Evolutionary conservation across 2,888 invertebrate genomes (phyloP).

Genomic region (Drosophila silvestris): DNA sequence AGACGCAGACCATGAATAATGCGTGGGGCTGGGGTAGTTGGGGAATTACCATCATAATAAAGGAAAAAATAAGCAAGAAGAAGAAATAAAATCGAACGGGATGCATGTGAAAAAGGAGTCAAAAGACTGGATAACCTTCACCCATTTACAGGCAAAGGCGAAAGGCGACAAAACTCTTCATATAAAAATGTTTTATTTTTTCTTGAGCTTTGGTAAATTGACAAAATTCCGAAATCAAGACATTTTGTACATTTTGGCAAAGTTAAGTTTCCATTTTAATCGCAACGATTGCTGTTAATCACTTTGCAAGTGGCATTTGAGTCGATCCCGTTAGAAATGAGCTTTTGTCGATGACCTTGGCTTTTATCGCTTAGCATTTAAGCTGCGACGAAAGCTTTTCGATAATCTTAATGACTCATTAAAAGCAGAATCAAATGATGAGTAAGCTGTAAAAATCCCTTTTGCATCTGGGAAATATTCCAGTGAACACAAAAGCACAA

Average conservation of each 20-base stretch:
- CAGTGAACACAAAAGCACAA: not conserved
- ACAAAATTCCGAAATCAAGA: not conserved
- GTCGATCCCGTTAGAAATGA: not conserved
- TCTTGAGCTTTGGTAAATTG: not conserved
- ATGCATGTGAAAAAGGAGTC: slow-evolving; percentile 37
- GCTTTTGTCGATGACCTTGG: not conserved
- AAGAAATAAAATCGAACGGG: slow-evolving; percentile 21
- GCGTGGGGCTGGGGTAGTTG: not conserved
- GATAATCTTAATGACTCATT: not conserved
- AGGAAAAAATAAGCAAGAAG: not conserved
- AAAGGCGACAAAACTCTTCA: not conserved
- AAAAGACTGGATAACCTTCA: slow-evolving; percentile 60
- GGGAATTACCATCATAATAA: slow-evolving; percentile 18
- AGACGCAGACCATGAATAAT: slow-evolving; percentile 3
- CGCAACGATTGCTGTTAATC: not conserved
- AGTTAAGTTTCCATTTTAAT: not conserved
- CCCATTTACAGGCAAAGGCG: slow-evolving; percentile 34
- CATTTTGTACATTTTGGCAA: not conserved
- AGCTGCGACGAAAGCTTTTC: not conserved
- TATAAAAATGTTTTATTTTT: not conserved
- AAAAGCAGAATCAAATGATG: not conserved
- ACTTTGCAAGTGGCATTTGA: not conserved
- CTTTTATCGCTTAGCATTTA: not conserved
- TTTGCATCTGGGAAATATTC: not conserved
- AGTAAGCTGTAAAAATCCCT: not conserved